Evolutionary conservation across 2,113 vertebrate genomes (phyloP).

Genomic region (Aegotheles bennettii): DNA sequence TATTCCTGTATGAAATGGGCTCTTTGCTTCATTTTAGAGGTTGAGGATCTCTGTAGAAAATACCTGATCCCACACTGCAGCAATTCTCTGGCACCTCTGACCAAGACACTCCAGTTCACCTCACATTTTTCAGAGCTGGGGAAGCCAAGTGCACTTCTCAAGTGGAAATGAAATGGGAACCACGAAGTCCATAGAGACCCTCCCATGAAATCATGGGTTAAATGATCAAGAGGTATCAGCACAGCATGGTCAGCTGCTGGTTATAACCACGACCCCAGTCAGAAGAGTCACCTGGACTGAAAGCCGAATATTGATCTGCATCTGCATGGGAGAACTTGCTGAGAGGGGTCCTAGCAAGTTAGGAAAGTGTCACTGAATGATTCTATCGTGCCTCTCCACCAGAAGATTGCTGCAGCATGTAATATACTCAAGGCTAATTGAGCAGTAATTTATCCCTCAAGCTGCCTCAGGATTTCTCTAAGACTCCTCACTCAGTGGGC

Average conservation of each 20-base stretch:
- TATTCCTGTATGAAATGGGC: background rate
- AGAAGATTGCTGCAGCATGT: background rate
- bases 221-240: background rate
- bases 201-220: background rate
- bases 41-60: background rate
- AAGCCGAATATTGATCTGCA: background rate
- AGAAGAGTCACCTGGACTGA: background rate
- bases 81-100: background rate
- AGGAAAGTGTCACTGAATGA: background rate
- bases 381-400: background rate
- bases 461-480: constrained; percentile 59
- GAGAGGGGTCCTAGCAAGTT: background rate
- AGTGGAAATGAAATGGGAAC: background rate
- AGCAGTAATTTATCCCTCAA: constrained; percentile 55
- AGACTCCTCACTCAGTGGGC: constrained; percentile 53
- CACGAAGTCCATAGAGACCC: background rate
- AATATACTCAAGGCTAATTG: constrained; percentile 22
- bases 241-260: background rate
- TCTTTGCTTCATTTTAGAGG: background rate
- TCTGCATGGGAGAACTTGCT: background rate
- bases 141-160: background rate
- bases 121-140: background rate
- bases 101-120: background rate
- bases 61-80: background rate
- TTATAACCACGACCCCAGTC: background rate